Evolutionary conservation across 2,888 invertebrate species (phyloP), one percentile per base, ranked within the genome.

Genomic region (Phrixothrix hirtus): DNA sequence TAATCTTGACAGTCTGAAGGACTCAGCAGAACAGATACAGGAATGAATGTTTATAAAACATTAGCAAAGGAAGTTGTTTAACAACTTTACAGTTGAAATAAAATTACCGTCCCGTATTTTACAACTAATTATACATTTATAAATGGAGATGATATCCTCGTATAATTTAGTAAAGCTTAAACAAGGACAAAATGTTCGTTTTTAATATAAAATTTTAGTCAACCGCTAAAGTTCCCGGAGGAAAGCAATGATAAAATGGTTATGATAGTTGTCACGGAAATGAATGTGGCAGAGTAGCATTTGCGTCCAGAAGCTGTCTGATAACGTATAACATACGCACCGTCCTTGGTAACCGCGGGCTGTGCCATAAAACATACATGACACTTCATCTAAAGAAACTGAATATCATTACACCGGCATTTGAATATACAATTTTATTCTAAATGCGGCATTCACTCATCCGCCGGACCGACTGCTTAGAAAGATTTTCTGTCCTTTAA

Each of bases 321-420:
- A 53, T 54, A 54, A 54, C 45, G 55, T 57, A 55, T 58, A 57
- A 60, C 60, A 58, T 56, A 60, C 60, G 62, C 57, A 56, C 53
- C 47, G 49, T 49, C 50, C 47, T 50, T 55, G 52, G 53, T 59
- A 51, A 58, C 59, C 59, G 31, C 35, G 39, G 61, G 62, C 55
- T 43, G 34, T 54, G 58, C 59, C 60, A 61, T 62, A 61, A 62
- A 63, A 59, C 61, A 62, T 52, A 55, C 50, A 54, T 60, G 62
- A 61, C 60, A 62, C 59, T 46, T 56, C 57, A 59, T 59, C 59
- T 56, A 52, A 50, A 49, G 46, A 50, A 52, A 49, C 30, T 42
- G 37, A 52, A 45, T 58, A 55, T 57, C 50, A 55, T 58, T 58
- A 55, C 51, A 25, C 31, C 44, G 38, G 31, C 52, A 45, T 50